A percentile compares a stretch with the other conserved stretches of the same genome.
Evolutionary conservation across 1,140 invertebrate species (phyloP).

Genomic region (Sminthurides bifidus): DNA sequence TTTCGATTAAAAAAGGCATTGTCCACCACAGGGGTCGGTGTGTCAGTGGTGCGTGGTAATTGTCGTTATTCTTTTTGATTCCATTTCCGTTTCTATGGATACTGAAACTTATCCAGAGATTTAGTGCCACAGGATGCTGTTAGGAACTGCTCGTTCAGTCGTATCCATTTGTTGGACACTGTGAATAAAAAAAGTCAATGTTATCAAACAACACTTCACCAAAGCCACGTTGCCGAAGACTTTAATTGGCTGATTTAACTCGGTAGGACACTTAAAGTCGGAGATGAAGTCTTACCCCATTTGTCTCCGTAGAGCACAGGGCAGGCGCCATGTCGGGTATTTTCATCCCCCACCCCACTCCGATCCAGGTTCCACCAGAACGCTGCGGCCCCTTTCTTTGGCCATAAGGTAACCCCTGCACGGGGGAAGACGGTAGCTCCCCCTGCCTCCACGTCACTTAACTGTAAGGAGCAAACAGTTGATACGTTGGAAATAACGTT

Average conservation of each 20-base stretch:
- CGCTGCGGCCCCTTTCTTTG: constrained; percentile 37
- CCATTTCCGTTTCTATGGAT: no score
- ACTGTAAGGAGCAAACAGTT: constrained; percentile 30
- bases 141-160: constrained; percentile 33
- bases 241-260: constrained; percentile 7
- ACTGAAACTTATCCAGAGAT: constrained; percentile 26
- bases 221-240: not conserved
- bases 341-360: constrained; percentile 38
- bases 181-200: constrained; percentile 9
- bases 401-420: constrained; percentile 36
- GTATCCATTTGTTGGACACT: constrained; percentile 37
- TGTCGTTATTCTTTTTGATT: no score
- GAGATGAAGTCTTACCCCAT: constrained; percentile 38
- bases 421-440: constrained; percentile 41
- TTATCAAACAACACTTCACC: not conserved
- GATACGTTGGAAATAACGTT: not conserved
- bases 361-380: constrained; percentile 43
- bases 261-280: not conserved
- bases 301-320: constrained; percentile 43
- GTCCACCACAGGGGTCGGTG: no score
- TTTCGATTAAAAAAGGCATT: no score
- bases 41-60: no score
- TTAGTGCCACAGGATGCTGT: constrained; percentile 31
- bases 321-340: constrained; percentile 42
- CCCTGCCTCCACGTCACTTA: constrained; percentile 38